Percentiles rank a stretch among this genome's conserved stretches.
Evolutionary conservation across 2,888 invertebrate species (phyloP).

Genomic region (Aromia moschata): DNA sequence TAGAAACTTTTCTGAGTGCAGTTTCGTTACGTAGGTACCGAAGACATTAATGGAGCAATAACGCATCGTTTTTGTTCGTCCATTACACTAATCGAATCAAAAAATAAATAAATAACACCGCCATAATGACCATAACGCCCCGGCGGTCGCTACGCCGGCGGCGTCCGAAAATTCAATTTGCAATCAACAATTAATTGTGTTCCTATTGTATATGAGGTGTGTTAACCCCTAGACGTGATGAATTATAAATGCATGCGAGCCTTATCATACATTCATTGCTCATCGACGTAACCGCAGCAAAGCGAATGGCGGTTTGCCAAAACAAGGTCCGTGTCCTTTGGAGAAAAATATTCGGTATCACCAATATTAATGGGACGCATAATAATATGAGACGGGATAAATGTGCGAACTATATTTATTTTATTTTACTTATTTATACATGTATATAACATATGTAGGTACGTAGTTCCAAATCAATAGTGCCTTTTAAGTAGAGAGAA

Average conservation of each 20-base stretch:
- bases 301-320: slow-evolving; percentile 22
- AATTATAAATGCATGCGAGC: slow-evolving; percentile 21
- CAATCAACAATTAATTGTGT: slow-evolving; percentile 24
- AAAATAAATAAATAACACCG: too few species aligned
- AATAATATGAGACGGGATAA: too few species aligned
- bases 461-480: too few species aligned
- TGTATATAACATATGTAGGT: too few species aligned
- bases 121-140: slow-evolving; percentile 7
- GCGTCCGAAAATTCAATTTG: slow-evolving; percentile 17
- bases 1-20: too few species aligned
- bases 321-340: slow-evolving; percentile 13
- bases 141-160: slow-evolving; percentile 4
- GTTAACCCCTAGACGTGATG: slow-evolving; percentile 32
- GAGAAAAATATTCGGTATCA: not conserved
- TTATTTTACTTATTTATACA: too few species aligned
- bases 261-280: slow-evolving; percentile 21
- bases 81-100: slow-evolving; percentile 2
- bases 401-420: too few species aligned
- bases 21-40: too few species aligned
- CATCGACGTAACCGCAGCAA: slow-evolving; percentile 12
- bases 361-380: not conserved
- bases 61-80: slow-evolving; percentile 10
- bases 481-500: too few species aligned
- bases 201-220: slow-evolving; percentile 30
- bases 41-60: slow-evolving; percentile 5